A percentile compares a stretch with the other conserved stretches of the same genome.
These are phyloP conservation scores for Diogma glabrata DNA, from an alignment of 2,888 invertebrate species.

Conservation along the genomic window DNA sequence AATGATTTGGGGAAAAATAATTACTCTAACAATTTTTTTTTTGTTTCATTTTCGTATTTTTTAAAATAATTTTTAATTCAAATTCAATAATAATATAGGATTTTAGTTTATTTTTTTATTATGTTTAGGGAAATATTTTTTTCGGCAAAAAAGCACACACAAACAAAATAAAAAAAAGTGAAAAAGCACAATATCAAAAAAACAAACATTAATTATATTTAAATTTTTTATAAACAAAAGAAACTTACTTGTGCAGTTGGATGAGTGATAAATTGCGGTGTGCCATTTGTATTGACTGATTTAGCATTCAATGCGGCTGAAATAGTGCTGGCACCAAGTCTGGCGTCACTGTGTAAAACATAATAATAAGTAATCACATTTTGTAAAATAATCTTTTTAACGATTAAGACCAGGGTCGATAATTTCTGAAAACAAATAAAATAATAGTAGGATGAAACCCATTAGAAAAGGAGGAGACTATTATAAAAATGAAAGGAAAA, in stretches of 20 bases:
- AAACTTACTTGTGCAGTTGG: constrained; percentile 1
- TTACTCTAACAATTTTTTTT: background rate
- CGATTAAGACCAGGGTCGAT: too few species aligned
- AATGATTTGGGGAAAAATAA: constrained; percentile 21
- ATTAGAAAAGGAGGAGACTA: too few species aligned
- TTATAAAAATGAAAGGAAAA: too few species aligned
- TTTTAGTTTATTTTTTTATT: background rate
- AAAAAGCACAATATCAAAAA: constrained; percentile 1
- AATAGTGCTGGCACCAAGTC: constrained; percentile 60
- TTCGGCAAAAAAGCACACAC: background rate
- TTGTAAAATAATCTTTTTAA: too few species aligned
- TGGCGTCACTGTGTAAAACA: constrained; percentile 43
- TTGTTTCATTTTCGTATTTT: too few species aligned
- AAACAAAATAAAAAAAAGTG: background rate
- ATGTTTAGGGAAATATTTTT: constrained; percentile 6
- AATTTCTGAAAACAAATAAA: too few species aligned
- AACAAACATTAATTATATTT: background rate
- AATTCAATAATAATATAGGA: constrained; percentile 1
- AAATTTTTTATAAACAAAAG: background rate
- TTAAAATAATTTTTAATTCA: too few species aligned
- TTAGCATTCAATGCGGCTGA: constrained; percentile 55
- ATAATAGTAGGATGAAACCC: too few species aligned
- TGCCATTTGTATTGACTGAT: constrained; percentile 22
- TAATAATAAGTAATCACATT: background rate
- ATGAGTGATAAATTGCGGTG: background rate